Evolutionary conservation across 2,888 invertebrate species (phyloP), one percentile per base, ranked within the genome.

Genomic region (Eilema sororculum): DNA sequence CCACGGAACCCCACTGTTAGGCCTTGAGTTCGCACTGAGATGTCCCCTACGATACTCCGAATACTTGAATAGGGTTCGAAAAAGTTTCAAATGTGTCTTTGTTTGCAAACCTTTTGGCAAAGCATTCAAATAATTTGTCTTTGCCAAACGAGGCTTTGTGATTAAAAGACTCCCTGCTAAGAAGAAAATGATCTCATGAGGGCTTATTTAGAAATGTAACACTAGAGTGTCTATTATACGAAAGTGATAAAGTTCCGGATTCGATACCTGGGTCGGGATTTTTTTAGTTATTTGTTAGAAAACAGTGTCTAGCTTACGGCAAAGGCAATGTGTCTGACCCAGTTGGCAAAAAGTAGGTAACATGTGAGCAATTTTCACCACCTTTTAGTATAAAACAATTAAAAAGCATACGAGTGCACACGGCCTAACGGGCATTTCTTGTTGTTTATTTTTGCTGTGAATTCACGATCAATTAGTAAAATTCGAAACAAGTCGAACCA

Each of bases 1-100:
- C 73, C 78, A 73, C 78, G 88, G 89, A 89, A 89, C 90, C 91
- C 92, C 86, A 90, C 90, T 87, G 92, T 84, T 87, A 89, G 88
- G 78, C 91, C 92, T 93, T 92, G 92, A 86, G 74, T 85, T 84
- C 83, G 84, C 88, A 83, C 86, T 79, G 80, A 87, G 86, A 88
- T 90, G 85, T 83, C 89, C 86, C 84, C 80, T 73, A 71, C 82
- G 84, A 87, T 88, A 86, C 79, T 84, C 79, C 80, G 87, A 87
- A 89, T 89, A 84, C 87, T 85, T 85, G 85, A 87, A 90, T 88
- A 88, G 88, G 86, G 72, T 72, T 72, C 65, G 74, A 82, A 86
- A 85, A 87, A 85, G 78, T 76, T 74, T 67, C 72, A 79, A 83
- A 84, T 82, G 84, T 84, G 83, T 85, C 79, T 85, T 86, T 86